Conservation (phyloP, 2,888 invertebrate species). For the Bombyx huttoni region DNA sequence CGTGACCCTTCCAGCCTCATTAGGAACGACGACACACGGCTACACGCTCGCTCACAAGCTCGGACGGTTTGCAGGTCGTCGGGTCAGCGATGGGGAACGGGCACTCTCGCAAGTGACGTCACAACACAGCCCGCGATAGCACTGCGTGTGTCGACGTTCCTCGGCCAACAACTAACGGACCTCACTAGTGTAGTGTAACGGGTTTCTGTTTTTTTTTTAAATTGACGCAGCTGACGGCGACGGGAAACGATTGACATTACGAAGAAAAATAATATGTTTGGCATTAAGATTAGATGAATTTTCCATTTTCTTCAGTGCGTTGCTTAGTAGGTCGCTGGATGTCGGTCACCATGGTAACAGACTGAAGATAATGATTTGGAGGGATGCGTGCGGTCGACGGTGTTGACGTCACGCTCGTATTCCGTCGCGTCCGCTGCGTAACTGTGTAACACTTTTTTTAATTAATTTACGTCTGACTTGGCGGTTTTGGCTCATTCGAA, state of each 20-base stretch:
- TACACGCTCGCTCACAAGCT: slow-evolving; percentile 47
- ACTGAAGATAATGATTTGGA: too few relatives aligned
- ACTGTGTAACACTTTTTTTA: slow-evolving; percentile 1
- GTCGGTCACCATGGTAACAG: too few relatives aligned
- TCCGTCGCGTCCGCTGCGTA: background rate
- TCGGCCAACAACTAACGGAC: slow-evolving; percentile 58
- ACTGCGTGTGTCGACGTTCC: slow-evolving; percentile 70
- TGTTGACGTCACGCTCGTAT: too few relatives aligned
- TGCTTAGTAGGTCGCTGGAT: too few relatives aligned
- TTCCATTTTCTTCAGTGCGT: too few relatives aligned
- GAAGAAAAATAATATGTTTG: too few relatives aligned
- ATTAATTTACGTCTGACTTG: slow-evolving; percentile 1
- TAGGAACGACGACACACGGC: slow-evolving; percentile 70
- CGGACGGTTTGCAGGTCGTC: slow-evolving; percentile 60
- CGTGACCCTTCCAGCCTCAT: slow-evolving; percentile 38
- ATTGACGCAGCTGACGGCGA: background rate
- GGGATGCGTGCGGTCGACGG: too few relatives aligned
- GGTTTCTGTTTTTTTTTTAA: background rate
- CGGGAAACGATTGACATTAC: background rate
- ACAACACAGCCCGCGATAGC: slow-evolving; percentile 26
- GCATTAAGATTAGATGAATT: too few relatives aligned
- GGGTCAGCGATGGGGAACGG: slow-evolving; percentile 53
- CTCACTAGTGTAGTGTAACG: slow-evolving; percentile 63
- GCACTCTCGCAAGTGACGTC: slow-evolving; percentile 54
- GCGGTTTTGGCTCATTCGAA: slow-evolving; percentile 6